Evolutionary conservation across 2,797 vertebrate species (phyloP).

Genomic region (Novumbra hubbsi): DNA sequence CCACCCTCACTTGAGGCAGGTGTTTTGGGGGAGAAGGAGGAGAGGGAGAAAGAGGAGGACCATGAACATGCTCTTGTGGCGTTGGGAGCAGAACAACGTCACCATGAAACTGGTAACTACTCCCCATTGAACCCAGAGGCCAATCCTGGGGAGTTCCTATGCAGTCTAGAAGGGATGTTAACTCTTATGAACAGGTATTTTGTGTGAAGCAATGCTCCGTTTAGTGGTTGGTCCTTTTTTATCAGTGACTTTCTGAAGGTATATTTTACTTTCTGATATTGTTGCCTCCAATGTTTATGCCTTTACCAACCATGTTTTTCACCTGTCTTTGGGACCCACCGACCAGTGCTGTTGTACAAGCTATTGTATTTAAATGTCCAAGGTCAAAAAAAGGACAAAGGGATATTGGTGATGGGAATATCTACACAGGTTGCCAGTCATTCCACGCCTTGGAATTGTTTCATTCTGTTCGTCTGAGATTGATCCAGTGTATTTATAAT

Average conservation of each 20-base stretch:
- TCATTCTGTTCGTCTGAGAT: background rate
- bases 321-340: no score
- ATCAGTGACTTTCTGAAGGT: background rate
- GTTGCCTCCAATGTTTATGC: background rate
- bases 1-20: constrained; percentile 64
- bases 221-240: background rate
- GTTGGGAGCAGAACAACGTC: constrained; percentile 88
- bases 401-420: background rate
- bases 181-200: background rate
- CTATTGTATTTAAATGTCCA: background rate
- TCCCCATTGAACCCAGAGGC: constrained; percentile 27
- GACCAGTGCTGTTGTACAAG: no score
- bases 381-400: background rate
- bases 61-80: constrained; percentile 89
- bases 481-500: constrained; percentile 4
- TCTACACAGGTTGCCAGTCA: background rate
- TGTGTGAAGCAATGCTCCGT: background rate
- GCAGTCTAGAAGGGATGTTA: background rate
- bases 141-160: constrained; percentile 8
- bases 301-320: no score
- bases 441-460: background rate
- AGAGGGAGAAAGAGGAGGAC: constrained; percentile 50
- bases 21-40: constrained; percentile 53
- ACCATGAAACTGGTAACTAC: constrained; percentile 90
- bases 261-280: no score